Conservation (phyloP, 2,888 invertebrate genomes). For the Thysanoteuthis rhombus region DNA sequence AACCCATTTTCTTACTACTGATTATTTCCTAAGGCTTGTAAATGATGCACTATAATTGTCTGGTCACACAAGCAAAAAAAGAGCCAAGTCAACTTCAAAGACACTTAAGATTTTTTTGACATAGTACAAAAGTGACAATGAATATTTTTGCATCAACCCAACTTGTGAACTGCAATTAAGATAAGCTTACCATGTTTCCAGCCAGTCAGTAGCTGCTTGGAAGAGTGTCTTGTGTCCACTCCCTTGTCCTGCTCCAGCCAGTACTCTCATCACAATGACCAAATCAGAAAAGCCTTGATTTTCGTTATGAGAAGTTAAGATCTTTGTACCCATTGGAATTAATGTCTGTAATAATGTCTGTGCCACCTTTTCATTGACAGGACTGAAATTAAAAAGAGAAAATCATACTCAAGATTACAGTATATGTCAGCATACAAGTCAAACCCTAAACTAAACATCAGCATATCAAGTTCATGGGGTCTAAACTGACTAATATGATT, state of each 20-base stretch:
- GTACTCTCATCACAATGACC: constrained; percentile 80
- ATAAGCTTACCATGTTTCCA: constrained; percentile 67
- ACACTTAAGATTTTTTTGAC: background rate
- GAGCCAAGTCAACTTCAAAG: too few species aligned
- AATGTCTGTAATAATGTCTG: constrained; percentile 77
- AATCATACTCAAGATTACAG: background rate
- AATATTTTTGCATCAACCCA: background rate
- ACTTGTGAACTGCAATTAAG: background rate
- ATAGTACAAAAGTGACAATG: background rate
- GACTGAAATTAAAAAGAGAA: constrained; percentile 41
- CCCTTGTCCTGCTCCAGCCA: constrained; percentile 87
- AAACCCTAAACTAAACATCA: too few species aligned
- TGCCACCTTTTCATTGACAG: constrained; percentile 74
- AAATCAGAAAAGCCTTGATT: constrained; percentile 82
- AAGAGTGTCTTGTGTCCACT: constrained; percentile 84
- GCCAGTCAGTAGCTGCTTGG: constrained; percentile 83
- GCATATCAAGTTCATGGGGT: too few species aligned
- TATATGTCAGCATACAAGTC: too few species aligned
- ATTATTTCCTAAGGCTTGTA: too few species aligned
- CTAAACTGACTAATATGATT: too few species aligned
- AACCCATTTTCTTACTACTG: too few species aligned
- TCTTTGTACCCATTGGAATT: constrained; percentile 74
- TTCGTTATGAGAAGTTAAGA: constrained; percentile 72
- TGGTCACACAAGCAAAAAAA: background rate
- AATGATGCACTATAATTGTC: too few species aligned